These are phyloP conservation scores for Gryllus longicercus DNA, from an alignment of 2,888 invertebrate species.

Conservation along the genomic window DNA sequence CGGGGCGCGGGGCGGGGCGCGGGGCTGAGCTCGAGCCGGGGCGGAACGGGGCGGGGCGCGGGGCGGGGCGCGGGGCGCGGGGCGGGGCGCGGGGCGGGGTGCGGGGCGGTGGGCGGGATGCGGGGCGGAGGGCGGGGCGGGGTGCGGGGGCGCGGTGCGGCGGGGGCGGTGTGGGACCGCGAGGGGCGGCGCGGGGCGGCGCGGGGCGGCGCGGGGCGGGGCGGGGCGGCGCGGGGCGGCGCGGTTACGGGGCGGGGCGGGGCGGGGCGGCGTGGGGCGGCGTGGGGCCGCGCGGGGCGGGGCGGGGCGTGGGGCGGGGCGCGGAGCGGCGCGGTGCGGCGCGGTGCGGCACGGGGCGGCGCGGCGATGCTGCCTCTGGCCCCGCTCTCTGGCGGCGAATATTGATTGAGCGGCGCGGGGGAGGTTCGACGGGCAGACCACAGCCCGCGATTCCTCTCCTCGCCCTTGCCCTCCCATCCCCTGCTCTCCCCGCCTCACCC, in stretches of 20 bases:
- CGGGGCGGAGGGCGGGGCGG: constrained; percentile 4
- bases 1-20: constrained; percentile 11
- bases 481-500: neutral
- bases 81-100: constrained; percentile 10
- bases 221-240: neutral
- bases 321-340: no score
- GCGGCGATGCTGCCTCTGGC: no score
- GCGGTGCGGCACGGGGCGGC: no score
- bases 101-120: constrained; percentile 11
- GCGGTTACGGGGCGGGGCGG: neutral
- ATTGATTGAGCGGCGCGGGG: neutral
- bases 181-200: no score
- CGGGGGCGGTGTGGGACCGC: no score
- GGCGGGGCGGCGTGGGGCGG: neutral
- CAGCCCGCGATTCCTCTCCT: no score
- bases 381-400: neutral
- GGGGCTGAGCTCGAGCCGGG: no score
- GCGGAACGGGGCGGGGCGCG: constrained; percentile 6
- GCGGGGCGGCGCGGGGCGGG: constrained; percentile 2
- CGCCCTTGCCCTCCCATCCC: neutral
- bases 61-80: neutral
- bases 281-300: neutral
- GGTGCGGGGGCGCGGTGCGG: neutral
- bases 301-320: neutral
- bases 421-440: neutral